Base-by-base conservation (phyloP, 1,140 invertebrate genomes). In the Leptestheria dahalacensis region DNA sequence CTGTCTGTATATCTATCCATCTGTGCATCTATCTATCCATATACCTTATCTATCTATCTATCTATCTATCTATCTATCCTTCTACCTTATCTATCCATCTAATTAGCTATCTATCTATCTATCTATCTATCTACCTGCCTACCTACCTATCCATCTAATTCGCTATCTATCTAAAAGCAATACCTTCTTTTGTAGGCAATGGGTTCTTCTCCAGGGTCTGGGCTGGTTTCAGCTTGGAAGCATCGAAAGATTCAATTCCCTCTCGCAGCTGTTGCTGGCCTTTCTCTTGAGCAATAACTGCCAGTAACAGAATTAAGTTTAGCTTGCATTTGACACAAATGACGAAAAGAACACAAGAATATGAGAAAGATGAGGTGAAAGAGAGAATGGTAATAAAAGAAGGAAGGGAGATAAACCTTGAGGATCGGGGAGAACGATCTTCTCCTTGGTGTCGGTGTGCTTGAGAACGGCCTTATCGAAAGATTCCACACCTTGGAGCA, bases 181-280 rank as follows among this genome's bases (percentile, higher is more conserved):
- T 66, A 76, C 86, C 84, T 79, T 88, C 86, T 77, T 80, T 80
- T 69, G 86, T 88, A 65, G 89, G 89, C 68, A 93, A 77, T 56
- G 84, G 82, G 75, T 91, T 91, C 74, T 91, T 91, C 72, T 91
- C 88, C 68, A 82, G 82, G 53, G 89, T 92, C 74, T 91, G 84
- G 49, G 88, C 86, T 68, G 86, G 88, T 73, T 91, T 91, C 74
- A 93, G 71, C 72, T 88, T 88, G 62, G 76, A 80, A 26, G 82
- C 74, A 75, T 91, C 84, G 70, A 91, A 92, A 69, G 85, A 86
- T 73, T 90, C 87, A 67, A 93, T 91, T 64, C 88, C 88, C 67
- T 85, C 84, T 65, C 90, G 81, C 63, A 91, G 79, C 66, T 89
- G 79, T 71, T 85, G 84, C 71, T 91, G 86, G 64, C 81, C 86